phyloP scores from a whole-genome alignment of 2,797 vertebrate species.

The Propithecus deckenii region DNA sequence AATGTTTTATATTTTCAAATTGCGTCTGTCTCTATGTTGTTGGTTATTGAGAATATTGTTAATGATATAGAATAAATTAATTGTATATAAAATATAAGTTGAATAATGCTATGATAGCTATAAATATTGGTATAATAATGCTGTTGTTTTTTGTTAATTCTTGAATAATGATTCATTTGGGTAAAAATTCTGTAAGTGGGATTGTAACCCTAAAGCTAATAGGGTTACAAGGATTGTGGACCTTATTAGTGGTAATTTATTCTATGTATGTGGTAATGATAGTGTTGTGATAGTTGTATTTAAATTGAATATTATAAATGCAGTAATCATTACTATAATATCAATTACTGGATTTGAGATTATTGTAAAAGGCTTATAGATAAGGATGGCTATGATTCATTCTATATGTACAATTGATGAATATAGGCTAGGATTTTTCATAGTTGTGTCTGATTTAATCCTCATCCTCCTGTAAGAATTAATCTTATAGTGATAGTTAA shows the following conservation, averaged over 20 bases:
- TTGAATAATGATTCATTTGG: slow-evolving; percentile 77
- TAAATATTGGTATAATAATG: rapidly evolving
- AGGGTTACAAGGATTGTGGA: rapidly evolving
- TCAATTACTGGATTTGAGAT: background rate
- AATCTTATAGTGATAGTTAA: rapidly evolving
- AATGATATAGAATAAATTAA: slow-evolving; percentile 30
- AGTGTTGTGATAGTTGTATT: background rate
- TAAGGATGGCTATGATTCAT: background rate
- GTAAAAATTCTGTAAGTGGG: slow-evolving; percentile 52
- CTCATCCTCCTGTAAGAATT: rapidly evolving
- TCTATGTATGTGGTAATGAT: rapidly evolving
- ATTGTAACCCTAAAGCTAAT: background rate
- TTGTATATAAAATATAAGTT: slow-evolving; percentile 68
- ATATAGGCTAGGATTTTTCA: background rate
- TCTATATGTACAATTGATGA: background rate
- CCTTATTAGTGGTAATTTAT: rapidly evolving
- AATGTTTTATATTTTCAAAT: background rate
- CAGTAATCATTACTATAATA: background rate
- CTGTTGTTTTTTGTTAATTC: slow-evolving; percentile 40
- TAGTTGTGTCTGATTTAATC: background rate
- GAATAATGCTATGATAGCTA: rapidly evolving
- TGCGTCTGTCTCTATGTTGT: background rate
- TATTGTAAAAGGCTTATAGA: background rate
- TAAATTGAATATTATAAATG: background rate
- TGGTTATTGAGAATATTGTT: rapidly evolving